These are phyloP conservation scores for Lasioglossum marginatum DNA, from an alignment of 2,888 invertebrate genomes.

Conservation along the genomic window DNA sequence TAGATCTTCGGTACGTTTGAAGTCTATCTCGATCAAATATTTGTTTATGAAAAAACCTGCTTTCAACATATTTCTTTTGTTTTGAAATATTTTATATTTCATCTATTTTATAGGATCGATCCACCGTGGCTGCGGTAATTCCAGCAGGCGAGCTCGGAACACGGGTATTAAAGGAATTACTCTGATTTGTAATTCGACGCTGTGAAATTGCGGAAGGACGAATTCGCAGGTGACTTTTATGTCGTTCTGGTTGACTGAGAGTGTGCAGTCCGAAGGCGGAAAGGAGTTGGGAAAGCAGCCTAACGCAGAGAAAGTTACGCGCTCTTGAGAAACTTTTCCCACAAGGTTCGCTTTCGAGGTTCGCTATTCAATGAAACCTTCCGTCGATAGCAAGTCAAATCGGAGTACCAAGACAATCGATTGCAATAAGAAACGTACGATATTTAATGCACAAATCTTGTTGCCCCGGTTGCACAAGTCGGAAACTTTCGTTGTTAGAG, in stretches of 20 bases:
- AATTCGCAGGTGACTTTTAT: constrained; percentile 64
- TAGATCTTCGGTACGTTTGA: too few species aligned
- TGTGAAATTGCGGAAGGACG: constrained; percentile 58
- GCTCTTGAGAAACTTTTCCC: constrained; percentile 77
- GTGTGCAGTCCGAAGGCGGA: constrained; percentile 64
- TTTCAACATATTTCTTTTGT: too few species aligned
- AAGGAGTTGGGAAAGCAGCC: constrained; percentile 75
- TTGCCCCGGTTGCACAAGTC: constrained; percentile 2
- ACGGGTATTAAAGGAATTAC: constrained; percentile 6
- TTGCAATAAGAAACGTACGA: background rate
- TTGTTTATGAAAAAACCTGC: too few species aligned
- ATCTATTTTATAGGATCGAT: background rate
- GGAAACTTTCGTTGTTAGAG: background rate
- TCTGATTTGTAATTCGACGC: constrained; percentile 34
- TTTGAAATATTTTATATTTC: too few species aligned
- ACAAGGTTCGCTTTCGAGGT: constrained; percentile 76
- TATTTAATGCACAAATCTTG: background rate
- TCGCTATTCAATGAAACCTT: constrained; percentile 63
- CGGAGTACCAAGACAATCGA: background rate
- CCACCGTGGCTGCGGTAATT: background rate
- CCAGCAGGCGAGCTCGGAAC: background rate
- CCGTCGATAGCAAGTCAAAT: constrained; percentile 19
- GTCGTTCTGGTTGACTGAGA: constrained; percentile 70
- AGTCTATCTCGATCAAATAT: too few species aligned
- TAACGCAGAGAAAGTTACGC: constrained; percentile 76